Base-by-base conservation (phyloP, 2,797 vertebrate genomes). In the Coregonus sp. region DNA sequence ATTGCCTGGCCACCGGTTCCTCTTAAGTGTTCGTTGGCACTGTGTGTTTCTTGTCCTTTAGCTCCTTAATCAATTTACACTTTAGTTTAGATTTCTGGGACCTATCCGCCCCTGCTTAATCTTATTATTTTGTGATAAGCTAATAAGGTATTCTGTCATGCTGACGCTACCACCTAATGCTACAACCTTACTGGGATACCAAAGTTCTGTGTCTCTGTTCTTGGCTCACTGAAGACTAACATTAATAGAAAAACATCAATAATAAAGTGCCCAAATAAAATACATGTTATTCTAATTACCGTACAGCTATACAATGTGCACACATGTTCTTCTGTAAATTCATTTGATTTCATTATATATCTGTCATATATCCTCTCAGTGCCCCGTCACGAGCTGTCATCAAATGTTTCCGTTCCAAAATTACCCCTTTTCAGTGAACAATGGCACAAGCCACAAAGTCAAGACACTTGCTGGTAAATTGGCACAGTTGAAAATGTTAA, bases 391-490 rank as follows among this genome's bases (percentile, higher is more conserved):
- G 87, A 76, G 76, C 70, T 77, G 76, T 74, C 77, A 80, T 82
- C 6, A 59, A 52, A 80, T 75, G 79, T 81, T 90, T 86, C 72
- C 67, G 67, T 77, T 80, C 33, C 70, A 75, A 78, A 67, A 81
- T 56, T 59, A 78, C 65, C 79, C 68, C 72, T 6, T 78, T 84
- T 87, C 79, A 83, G 73, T 73, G 75, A 87, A 90, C 92, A 92
- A 92, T 93, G 93, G 90, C 88, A 89, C 91, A 91, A 93, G 90
- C 92, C 92, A 86, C 88, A 91, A 92, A 93, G 90, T 91, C 95
- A 96, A 98, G 97, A 98, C 97, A 97, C 97, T 96, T 96, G 94
- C 95, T 97, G 96, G 96, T 95, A 95, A 91, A 94, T 96, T 96
- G 97, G 96, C 96, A 98, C 95, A 85, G 84, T 89, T 90, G 77